Conservation (phyloP, 2,113 vertebrate species). For the Sinocyclocheilus anshuiensis region DNA sequence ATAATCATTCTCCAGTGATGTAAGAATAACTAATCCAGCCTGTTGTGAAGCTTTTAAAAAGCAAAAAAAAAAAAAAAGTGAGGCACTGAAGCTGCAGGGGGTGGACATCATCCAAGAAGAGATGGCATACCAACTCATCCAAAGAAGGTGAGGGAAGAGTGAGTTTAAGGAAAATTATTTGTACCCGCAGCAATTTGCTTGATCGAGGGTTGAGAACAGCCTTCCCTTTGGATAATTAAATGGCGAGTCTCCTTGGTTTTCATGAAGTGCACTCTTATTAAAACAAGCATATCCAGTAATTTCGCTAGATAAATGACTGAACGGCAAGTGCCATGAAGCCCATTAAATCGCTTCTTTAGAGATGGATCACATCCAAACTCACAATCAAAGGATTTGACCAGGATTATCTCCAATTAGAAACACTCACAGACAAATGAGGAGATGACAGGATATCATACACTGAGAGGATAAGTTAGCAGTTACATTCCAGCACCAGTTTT, state of each 20-base stretch:
- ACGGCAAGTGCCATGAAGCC: slow-evolving; percentile 92
- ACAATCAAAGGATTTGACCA: slow-evolving; percentile 98
- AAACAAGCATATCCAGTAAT: slow-evolving; percentile 91
- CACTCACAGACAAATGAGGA: slow-evolving; percentile 82
- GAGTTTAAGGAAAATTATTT: slow-evolving; percentile 44
- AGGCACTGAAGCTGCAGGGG: slow-evolving; percentile 17
- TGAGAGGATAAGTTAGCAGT: slow-evolving; percentile 86
- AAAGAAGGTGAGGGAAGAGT: slow-evolving; percentile 31
- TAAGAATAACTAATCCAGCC: slow-evolving; percentile 41
- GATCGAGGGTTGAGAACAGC: slow-evolving; percentile 77
- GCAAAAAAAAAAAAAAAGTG: background rate
- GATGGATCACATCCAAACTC: slow-evolving; percentile 94
- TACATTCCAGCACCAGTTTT: slow-evolving; percentile 80
- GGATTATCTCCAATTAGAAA: slow-evolving; percentile 98
- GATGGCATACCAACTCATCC: slow-evolving; percentile 41
- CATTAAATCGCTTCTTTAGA: slow-evolving; percentile 91
- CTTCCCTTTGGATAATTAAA: slow-evolving; percentile 93
- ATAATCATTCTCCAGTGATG: slow-evolving; percentile 41
- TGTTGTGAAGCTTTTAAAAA: slow-evolving; percentile 48
- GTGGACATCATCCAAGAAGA: slow-evolving; percentile 26
- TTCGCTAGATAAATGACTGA: slow-evolving; percentile 89
- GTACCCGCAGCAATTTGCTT: slow-evolving; percentile 79
- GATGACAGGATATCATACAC: slow-evolving; percentile 87
- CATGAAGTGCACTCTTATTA: slow-evolving; percentile 93
- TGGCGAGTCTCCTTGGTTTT: slow-evolving; percentile 84